These are phyloP conservation scores for Dendrocincla tyrannina DNA, from an alignment of 2,797 vertebrate genomes.

Conservation along the genomic window DNA sequence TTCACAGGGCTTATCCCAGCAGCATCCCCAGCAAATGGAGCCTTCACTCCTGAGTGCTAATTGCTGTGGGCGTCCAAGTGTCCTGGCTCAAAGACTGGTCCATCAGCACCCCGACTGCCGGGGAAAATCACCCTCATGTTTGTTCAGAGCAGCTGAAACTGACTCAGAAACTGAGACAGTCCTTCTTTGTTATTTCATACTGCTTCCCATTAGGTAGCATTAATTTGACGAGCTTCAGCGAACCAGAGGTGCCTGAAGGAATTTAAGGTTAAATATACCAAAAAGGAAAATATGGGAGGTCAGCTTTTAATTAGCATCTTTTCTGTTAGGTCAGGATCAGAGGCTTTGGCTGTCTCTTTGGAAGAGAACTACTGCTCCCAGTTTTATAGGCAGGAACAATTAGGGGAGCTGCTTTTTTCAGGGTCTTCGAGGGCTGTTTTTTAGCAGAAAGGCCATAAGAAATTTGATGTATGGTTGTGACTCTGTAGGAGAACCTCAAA, in stretches of 20 bases:
- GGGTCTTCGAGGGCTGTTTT: background rate
- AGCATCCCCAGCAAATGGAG: background rate
- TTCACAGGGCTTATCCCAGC: background rate
- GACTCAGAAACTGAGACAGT: background rate
- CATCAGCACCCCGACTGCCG: fast-evolving
- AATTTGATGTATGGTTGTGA: background rate
- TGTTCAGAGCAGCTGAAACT: background rate
- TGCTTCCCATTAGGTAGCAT: constrained; percentile 33
- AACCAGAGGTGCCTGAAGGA: constrained; percentile 58
- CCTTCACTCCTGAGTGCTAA: background rate
- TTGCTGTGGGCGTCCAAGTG: background rate
- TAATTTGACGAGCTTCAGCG: constrained; percentile 52
- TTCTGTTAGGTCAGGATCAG: constrained; percentile 30
- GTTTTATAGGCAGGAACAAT: background rate
- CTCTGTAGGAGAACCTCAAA: background rate
- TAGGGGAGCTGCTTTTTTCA: background rate
- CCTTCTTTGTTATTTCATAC: constrained; percentile 33
- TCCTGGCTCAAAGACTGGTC: background rate
- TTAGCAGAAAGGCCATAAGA: background rate
- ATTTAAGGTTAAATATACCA: constrained; percentile 66
- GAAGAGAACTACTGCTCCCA: background rate
- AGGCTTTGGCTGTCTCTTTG: constrained; percentile 11
- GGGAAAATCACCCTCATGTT: background rate
- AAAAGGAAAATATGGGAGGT: constrained; percentile 56
- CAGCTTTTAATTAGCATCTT: constrained; percentile 50